Percentiles rank a stretch among this genome's conserved stretches.
Evolutionary conservation across 30 jellyfish, hydroid and myxozoan species (phyloP).

Genomic region (Cassiopea xamachana): DNA sequence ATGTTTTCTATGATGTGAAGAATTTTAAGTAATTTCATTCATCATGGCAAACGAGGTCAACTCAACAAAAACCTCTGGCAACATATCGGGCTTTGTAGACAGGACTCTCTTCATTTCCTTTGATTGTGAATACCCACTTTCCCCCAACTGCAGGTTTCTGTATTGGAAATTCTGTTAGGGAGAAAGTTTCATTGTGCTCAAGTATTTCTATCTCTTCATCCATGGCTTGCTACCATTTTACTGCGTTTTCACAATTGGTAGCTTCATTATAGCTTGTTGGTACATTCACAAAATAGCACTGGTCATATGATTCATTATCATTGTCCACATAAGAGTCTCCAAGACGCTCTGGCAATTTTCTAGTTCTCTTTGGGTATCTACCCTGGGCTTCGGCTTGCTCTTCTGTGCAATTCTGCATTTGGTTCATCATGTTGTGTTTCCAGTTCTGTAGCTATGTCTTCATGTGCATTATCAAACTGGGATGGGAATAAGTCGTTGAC

Average conservation of each 20-base stretch:
- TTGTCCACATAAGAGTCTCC: neutral
- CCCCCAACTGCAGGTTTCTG: conserved; percentile 29
- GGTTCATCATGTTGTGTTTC: neutral
- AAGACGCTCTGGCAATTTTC: neutral
- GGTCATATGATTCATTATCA: neutral
- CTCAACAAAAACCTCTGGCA: conserved; percentile 8
- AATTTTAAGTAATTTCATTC: no score
- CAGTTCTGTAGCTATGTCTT: neutral
- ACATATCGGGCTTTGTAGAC: conserved; percentile 66
- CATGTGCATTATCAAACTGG: neutral
- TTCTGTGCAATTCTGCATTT: no score
- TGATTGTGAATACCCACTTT: conserved; percentile 33
- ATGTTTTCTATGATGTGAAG: no score
- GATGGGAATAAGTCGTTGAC: neutral
- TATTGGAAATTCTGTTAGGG: conserved; percentile 7
- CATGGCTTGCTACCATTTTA: conserved; percentile 69
- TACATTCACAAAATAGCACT: neutral
- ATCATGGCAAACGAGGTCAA: no score
- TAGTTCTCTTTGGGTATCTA: neutral
- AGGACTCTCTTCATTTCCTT: conserved; percentile 17
- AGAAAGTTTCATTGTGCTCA: conserved; percentile 8
- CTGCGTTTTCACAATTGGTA: conserved; percentile 17
- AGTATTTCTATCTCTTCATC: conserved; percentile 66
- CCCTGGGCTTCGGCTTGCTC: no score
- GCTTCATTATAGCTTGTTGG: neutral